Conservation (phyloP, 1,140 invertebrate species). For the Dolichoris vasculosae region DNA sequence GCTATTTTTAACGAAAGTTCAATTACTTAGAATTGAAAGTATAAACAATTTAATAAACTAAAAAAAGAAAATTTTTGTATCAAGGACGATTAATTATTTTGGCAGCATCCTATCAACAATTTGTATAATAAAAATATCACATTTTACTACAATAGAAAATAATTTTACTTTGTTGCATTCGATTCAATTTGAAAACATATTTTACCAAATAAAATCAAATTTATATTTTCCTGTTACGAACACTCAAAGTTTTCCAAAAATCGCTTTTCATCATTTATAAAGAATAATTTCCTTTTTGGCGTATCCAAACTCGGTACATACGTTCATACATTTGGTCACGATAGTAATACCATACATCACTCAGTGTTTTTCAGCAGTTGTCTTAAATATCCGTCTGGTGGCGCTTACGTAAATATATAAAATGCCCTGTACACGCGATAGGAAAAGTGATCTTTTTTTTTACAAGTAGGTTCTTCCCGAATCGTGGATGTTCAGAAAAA, state of each 20-base stretch:
- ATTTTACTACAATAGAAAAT: background rate
- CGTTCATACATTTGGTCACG: background rate
- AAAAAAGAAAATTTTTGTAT: no score
- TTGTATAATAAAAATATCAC: background rate
- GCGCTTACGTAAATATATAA: background rate
- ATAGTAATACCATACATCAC: background rate
- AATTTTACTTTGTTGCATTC: background rate
- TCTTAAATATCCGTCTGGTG: background rate
- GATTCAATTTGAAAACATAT: background rate
- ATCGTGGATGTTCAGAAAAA: background rate
- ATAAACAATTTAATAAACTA: no score
- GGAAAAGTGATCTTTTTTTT: background rate
- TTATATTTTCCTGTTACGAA: background rate
- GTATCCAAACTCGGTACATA: background rate
- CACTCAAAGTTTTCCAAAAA: background rate
- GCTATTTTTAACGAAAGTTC: no score
- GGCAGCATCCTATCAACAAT: background rate
- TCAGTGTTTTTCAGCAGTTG: background rate
- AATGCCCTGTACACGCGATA: background rate
- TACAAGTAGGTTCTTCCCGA: background rate
- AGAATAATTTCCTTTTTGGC: background rate
- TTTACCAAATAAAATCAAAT: background rate
- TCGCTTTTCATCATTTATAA: background rate
- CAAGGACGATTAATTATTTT: background rate
- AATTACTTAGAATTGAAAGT: no score